Evolutionary conservation across 2,797 vertebrate species (phyloP), one percentile per base, ranked within the genome.

Genomic region (Helostoma temminkii): DNA sequence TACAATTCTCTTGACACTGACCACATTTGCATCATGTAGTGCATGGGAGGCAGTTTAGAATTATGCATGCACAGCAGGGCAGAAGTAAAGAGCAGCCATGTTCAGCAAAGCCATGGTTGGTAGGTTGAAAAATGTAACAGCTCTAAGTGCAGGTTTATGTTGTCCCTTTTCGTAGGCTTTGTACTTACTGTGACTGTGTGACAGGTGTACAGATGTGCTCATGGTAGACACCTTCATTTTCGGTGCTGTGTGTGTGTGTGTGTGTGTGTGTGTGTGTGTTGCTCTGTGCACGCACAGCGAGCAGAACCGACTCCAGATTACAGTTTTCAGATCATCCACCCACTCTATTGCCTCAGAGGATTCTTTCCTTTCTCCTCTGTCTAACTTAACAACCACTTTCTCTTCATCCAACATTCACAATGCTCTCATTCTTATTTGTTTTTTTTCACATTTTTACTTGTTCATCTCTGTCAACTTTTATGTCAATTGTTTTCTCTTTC

Each of bases 331-430:
- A 71, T 84, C 73, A 74, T 87, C 84, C 80, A 28, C 83, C 87
- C 87, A 67, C 84, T 85, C 74, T 67, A 3, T 71, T 32, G 5
- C 62, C 77, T 59, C n/a, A 54, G 56, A 80, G 81, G 84, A 80
- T 53, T 78, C 72, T 71, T 55, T 58, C 48, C 19, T 66, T 63
- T 75, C 52, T 84, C 62, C 53, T 70, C 46, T 66, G 45, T 59
- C 77, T 67, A 46, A 45, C 37, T 71, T 79, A 89, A 93, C 92
- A 89, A 89, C 89, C 91, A 82, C 88, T 90, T 95, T 78, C 72
- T 89, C 47, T 70, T 67, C 81, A 79, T 83, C 60, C 2, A 92
- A 94, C 87, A 93, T 93, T 95, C 92, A 94, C 91, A 90, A 89
- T 87, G 90, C 90, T 62, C 91, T 93, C 81, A 94, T 41, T 89